Base-by-base conservation (phyloP, 2,888 invertebrate genomes). In the Cosmorhoe ocellata region DNA sequence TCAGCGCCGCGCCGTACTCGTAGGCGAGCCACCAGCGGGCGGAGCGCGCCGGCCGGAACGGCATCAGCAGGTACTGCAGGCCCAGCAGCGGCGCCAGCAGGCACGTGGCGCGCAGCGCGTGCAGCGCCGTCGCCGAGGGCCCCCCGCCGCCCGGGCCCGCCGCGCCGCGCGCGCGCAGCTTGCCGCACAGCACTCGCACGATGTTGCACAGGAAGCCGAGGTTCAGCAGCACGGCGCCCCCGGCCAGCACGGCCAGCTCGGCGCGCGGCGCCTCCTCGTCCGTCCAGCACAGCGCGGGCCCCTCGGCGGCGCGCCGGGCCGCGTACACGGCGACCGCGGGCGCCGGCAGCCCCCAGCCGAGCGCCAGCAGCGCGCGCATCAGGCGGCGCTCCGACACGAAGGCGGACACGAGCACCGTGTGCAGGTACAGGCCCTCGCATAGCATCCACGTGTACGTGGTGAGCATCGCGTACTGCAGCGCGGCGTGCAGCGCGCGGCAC, bases 391-490 rank as follows among this genome's bases (percentile, higher is more conserved):
- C 98, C 12, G 96, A 95, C 61, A 97, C 95, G 84, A 98, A 98
- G 3, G 98, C 96, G 59, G 95, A 93, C 12, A 98, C 97, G 1
- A 98, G 93, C 63, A 98, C 93, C 0, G 98, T 98, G 88, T 98
- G 98, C 61, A 98, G 92, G 84, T 98, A 98, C 60, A 98, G 93
- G 0, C 98, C 98, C 84, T 98, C 98, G 87, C 97, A 97, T 71
- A 98, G 92, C 98, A 98, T 98, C 98, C 98, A 98, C 64, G 97
- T 95, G 88, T 98, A 98, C 88, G 96, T 98, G 69, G 96, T 96
- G 53, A 98, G 92, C 63, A 98, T 92, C 72, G 96, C 97, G 83
- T 97, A 97, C 84, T 97, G 96, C 41, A 97, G 92, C 38, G 95
- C 79, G 24, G 96, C 93, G 88, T 97, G 96, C 38, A 98, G 91